Percentiles rank a stretch among this genome's conserved stretches.
These are phyloP conservation scores for Tetrao urogallus DNA, from an alignment of 2,113 vertebrate species.

Conservation along the genomic window DNA sequence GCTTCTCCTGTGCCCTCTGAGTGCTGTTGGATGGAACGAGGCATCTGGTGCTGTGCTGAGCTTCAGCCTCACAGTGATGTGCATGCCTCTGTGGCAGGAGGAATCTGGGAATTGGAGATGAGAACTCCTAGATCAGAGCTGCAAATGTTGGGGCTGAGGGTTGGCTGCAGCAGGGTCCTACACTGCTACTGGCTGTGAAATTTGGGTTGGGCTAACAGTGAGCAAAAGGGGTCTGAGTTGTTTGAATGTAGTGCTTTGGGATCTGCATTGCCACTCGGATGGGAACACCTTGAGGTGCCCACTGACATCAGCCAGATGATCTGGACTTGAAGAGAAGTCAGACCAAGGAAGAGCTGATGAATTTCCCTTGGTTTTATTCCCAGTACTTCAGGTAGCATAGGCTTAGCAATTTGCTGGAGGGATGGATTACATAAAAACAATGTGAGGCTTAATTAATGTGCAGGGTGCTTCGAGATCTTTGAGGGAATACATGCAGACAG, in stretches of 20 bases:
- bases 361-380: not conserved
- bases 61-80: not conserved
- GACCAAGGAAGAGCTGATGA: not conserved
- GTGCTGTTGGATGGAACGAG: not conserved
- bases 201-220: not conserved
- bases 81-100: fast-evolving
- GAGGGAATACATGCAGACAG: slow-evolving; percentile 28
- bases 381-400: not conserved
- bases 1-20: not conserved
- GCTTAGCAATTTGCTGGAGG: not conserved
- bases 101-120: not conserved
- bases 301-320: not conserved
- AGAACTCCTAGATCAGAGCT: not conserved
- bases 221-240: not conserved
- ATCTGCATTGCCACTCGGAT: fast-evolving
- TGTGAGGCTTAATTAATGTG: slow-evolving; percentile 44
- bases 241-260: not conserved
- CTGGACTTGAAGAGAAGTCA: not conserved
- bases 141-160: fast-evolving
- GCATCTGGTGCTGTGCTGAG: fast-evolving
- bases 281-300: not conserved
- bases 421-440: not conserved
- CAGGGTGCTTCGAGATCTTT: slow-evolving; percentile 49
- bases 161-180: not conserved
- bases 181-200: not conserved